A percentile compares a stretch with the other conserved stretches of the same genome.
These are phyloP conservation scores for Epinephelus malabaricus DNA, from an alignment of 2,797 vertebrate species.

Conservation along the genomic window DNA sequence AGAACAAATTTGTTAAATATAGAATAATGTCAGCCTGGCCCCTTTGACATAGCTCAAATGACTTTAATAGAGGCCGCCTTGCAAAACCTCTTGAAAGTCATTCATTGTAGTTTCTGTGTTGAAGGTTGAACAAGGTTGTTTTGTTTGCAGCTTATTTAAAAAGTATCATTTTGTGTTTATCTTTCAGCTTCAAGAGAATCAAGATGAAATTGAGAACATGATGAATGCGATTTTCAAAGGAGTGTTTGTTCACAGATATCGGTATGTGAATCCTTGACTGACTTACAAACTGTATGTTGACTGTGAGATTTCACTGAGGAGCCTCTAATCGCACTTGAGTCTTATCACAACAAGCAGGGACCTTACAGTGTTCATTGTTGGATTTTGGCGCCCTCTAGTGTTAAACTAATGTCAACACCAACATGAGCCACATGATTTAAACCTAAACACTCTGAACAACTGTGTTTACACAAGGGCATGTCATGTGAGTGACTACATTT, in stretches of 20 bases:
- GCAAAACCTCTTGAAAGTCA: background rate
- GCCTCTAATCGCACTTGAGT: background rate
- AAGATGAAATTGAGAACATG: constrained; percentile 99
- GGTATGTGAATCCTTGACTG: constrained; percentile 80
- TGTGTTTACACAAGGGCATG: background rate
- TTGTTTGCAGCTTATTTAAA: background rate
- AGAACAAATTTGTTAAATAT: background rate
- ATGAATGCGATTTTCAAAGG: constrained; percentile 99
- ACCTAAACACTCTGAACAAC: background rate
- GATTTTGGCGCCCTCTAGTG: constrained; percentile 69
- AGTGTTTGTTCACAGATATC: constrained; percentile 98
- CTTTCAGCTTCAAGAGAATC: constrained; percentile 98
- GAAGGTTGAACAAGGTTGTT: background rate
- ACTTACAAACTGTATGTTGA: background rate
- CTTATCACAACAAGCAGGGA: background rate
- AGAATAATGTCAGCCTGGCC: background rate
- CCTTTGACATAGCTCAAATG: background rate
- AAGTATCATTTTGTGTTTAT: constrained; percentile 21
- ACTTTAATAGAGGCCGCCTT: background rate
- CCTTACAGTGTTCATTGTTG: background rate
- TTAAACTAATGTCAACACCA: constrained; percentile 6
- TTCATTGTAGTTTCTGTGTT: background rate
- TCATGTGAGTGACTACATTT: background rate
- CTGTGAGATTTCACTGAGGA: constrained; percentile 19
- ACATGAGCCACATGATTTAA: background rate